Evolutionary conservation across 2,888 invertebrate genomes (phyloP), one percentile per base, ranked within the genome.

Genomic region (Agonopterix alstromeriana): DNA sequence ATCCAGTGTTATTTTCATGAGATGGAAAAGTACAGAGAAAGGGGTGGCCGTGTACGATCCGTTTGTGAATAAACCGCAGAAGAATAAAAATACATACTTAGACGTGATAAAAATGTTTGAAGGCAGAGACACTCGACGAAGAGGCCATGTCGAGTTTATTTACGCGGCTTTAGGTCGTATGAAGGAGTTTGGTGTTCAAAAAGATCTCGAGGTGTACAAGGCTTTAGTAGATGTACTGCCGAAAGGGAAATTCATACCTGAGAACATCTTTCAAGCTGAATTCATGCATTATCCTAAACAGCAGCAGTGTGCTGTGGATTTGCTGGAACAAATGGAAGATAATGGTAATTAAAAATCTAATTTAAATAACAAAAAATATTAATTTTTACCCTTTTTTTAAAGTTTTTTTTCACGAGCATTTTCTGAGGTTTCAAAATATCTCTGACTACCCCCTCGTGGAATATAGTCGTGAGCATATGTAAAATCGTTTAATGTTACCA

Each of bases 281-380:
- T 95, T 98, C 64, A 92, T 94, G 92, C 97, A 98, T 76, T 98
- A 95, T 85, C 98, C 98, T 0, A 96, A 96, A 73, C 99, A 99
- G 69, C 99, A 99, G 67, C 94, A 97, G 55, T 97, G 97, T 79
- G 94, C 94, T 40, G 92, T 98, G n/a, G 95, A 95, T 72, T 73
- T 99, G 47, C 82, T 98, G 27, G 94, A 96, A 63, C 94, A 97
- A 89, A 99, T 99, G 99, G 98, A 99, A 89, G 92, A 94, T 58
- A 93, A 96, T 78, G 94, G 96, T 94, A 82, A 68, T 50, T 55
- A 38, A 38, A 10, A 27, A 17, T n/a, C n/a, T n/a, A n/a, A n/a
- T n/a, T n/a, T n/a, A n/a, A n/a, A n/a, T n/a, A n/a, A n/a, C n/a
- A n/a, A n/a, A n/a, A n/a, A n/a, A n/a, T n/a, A n/a, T n/a, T n/a